Conservation (phyloP, 2,888 invertebrate genomes). For the Alloplasta piceator region DNA sequence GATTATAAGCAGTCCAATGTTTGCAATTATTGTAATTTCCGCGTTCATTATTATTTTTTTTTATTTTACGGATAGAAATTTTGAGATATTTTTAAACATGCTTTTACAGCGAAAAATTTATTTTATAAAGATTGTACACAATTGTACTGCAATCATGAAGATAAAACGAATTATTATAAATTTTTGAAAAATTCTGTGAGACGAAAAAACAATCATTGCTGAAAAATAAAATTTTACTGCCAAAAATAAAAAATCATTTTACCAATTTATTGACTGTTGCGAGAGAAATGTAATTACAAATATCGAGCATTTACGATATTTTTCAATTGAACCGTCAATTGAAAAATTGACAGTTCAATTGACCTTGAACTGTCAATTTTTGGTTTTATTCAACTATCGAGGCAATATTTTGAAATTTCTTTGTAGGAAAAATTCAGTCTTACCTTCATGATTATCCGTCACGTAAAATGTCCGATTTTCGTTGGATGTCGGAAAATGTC, state of each 20-base stretch:
- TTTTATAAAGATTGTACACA: not conserved
- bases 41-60: not conserved
- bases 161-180: not conserved
- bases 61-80: not conserved
- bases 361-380: not conserved
- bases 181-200: not conserved
- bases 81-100: not conserved
- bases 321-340: not conserved
- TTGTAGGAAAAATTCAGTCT: not conserved
- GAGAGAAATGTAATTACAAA: not conserved
- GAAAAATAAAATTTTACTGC: no score
- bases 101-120: not conserved
- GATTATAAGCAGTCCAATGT: not conserved
- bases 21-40: not conserved
- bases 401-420: not conserved
- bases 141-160: not conserved
- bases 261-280: not conserved
- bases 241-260: not conserved
- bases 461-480: slow-evolving; percentile 1
- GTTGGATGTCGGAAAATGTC: slow-evolving; percentile 24
- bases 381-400: not conserved
- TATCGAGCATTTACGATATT: not conserved
- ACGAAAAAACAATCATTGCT: not conserved
- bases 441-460: slow-evolving; percentile 63
- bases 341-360: not conserved